Conservation (phyloP, 2,888 invertebrate species). For the Volucella zonaria region DNA sequence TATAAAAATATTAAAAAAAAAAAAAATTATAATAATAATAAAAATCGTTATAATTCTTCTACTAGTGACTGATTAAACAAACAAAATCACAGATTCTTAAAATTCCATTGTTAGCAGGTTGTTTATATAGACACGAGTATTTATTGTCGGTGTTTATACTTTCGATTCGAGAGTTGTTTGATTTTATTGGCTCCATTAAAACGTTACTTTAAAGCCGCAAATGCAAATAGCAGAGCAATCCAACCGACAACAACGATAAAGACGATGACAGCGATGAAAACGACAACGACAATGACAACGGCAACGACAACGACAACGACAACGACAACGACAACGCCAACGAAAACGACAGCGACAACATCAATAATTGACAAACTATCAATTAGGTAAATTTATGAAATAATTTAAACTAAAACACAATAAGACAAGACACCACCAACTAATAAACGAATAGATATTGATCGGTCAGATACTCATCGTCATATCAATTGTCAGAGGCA, state of each 20-base stretch:
- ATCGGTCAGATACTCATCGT: conserved; percentile 7
- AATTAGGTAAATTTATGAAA: conserved; percentile 48
- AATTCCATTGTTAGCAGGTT: conserved; percentile 67
- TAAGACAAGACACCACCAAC: not conserved
- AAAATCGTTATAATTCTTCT: conserved; percentile 42
- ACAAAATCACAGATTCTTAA: conserved; percentile 68
- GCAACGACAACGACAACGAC: not conserved
- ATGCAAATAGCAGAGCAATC: conserved; percentile 24
- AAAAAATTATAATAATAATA: not conserved
- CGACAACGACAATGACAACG: conserved; percentile 1
- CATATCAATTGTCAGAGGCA: too few relatives aligned
- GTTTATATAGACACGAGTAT: conserved; percentile 39
- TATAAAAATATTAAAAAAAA: conserved; percentile 10
- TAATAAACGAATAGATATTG: conserved; percentile 22
- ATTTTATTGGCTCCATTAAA: conserved; percentile 60
- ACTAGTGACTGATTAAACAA: conserved; percentile 65
- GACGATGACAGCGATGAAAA: too few relatives aligned
- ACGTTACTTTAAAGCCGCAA: conserved; percentile 40
- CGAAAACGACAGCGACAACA: too few relatives aligned
- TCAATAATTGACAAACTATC: conserved; percentile 47
- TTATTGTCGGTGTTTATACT: conserved; percentile 53
- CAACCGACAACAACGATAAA: conserved; percentile 4
- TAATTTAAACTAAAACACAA: conserved; percentile 18
- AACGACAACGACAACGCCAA: too few relatives aligned
- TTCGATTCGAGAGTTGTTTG: conserved; percentile 40